These are phyloP conservation scores for Rhynchotus rufescens DNA, from an alignment of 2,797 vertebrate genomes.

Conservation along the genomic window DNA sequence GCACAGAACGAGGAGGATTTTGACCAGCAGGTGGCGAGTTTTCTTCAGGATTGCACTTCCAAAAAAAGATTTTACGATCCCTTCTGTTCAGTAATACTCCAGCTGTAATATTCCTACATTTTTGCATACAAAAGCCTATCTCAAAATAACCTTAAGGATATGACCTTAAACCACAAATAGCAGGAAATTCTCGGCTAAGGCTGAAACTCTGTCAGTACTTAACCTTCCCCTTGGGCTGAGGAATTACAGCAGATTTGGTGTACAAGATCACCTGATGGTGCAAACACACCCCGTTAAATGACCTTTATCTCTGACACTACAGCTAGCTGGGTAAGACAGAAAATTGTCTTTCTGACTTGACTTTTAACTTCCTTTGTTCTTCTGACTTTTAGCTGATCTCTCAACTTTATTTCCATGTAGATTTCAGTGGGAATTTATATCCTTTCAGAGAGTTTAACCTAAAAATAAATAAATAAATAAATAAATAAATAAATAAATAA, in stretches of 20 bases:
- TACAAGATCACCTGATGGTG: constrained; percentile 8
- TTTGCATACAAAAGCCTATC: background rate
- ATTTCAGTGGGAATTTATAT: constrained; percentile 18
- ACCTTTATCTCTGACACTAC: constrained; percentile 25
- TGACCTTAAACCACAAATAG: constrained; percentile 7
- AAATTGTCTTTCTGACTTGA: background rate
- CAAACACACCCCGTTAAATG: background rate
- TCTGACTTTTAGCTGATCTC: constrained; percentile 31
- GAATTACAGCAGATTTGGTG: background rate
- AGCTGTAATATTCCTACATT: background rate
- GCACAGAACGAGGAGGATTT: background rate
- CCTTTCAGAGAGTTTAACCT: background rate
- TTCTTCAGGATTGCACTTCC: constrained; percentile 73
- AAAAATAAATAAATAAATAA: background rate
- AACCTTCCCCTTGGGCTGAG: background rate
- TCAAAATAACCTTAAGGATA: constrained; percentile 33
- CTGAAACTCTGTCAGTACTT: background rate
- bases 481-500: too few relatives aligned
- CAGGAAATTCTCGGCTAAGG: background rate
- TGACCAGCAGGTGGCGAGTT: constrained; percentile 81
- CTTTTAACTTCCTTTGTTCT: constrained; percentile 42
- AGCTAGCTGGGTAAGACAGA: background rate
- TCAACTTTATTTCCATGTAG: background rate
- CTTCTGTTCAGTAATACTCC: background rate
- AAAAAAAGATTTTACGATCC: background rate